Evolutionary conservation across 2,113 vertebrate genomes (phyloP), one percentile per base, ranked within the genome.

Genomic region (Tetraodon nigroviridis): DNA sequence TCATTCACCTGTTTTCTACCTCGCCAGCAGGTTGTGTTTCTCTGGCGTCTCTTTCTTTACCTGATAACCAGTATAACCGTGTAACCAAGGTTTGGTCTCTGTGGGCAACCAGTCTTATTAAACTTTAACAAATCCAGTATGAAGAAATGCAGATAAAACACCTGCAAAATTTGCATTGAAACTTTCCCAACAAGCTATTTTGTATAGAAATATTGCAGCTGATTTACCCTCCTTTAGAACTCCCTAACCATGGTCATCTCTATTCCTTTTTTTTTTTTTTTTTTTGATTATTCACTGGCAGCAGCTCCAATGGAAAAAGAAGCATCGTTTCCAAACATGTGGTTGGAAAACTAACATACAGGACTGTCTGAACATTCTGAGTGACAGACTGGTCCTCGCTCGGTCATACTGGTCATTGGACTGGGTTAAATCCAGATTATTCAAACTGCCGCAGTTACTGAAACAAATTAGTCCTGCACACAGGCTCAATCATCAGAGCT

Each of bases 281-380:
- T 60, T 58, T 27, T 6, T 58, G 50, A 78, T 66, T 73, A 61
- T 50, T 24, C 40, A 22, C 60, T 80, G 79, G 63, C 68, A 62
- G 64, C 19, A 15, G 32, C 59, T 79, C 55, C 44, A 32, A 58
- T 68, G 73, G 79, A 77, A 81, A 81, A 69, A 67, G 51, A 68
- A 76, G 60, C 68, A 79, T 73, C 57, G 66, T 71, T 75, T 71
- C 61, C 40, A 42, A 41, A 15, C 47, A 17, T 76, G 72, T 67
- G 76, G 69, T 67, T 80, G 76, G 82, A 80, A 76, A 79, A 70
- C 52, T 42, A 71, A 21, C 67, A 75, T 60, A 58, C 60, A 61
- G 63, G 64, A 68, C 63, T 47, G 57, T 74, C 54, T 57, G 70
- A 44, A 65, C 4, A 70, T 65, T 73, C 57, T 62, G 50, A 18